Base-by-base conservation (phyloP, 2,113 vertebrate species). In the Falcunculus frontatus region DNA sequence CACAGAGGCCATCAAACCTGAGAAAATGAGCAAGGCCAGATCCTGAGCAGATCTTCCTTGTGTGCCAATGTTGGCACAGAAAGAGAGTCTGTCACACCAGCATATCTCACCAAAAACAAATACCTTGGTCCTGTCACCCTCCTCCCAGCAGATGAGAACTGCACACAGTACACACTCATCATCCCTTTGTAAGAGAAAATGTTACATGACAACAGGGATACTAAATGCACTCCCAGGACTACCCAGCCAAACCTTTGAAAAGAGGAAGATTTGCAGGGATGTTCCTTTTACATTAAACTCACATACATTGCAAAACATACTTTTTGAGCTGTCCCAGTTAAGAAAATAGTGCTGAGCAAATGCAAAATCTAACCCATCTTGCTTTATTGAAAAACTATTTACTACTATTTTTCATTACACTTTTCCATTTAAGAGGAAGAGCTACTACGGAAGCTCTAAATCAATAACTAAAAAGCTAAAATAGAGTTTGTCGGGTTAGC, bases 401-500 rank as follows among this genome's bases (percentile, higher is more conserved):
- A 46, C 81, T 84, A 56, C 65, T 64, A 69, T 53, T 49, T 68
- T 93, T 78, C 44, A 60, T 29, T 56, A 82, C 25, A 25, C 27
- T 59, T 84, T 60, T 65, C 59, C 35, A 87, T 33, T 69, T 75
- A 72, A n/a, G 57, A 57, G 30, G 52, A 88, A 84, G 80, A 89
- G 56, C 55, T 57, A 27, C 23, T 72, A 42, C 30, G 46, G 32
- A 87, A 72, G 32, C 27, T 93, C 89, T 53, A 72, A 88, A 56
- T 82, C 87, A 69, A 21, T 90, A 93, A 63, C 88, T 62, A 59
- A 65, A 87, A 89, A 90, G 68, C 39, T 73, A 85, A 88, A 96
- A 97, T 82, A 42, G 64, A 67, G 67, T 97, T 96, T 97, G 77
- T 96, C 26, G 33, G 80, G 86, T 93, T 90, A 96, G 90, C 92